These are phyloP conservation scores for Halisarca cf. caerulea DNA, from an alignment of 37 sponge, comb jelly and placozoan genomes.

Conservation along the genomic window DNA sequence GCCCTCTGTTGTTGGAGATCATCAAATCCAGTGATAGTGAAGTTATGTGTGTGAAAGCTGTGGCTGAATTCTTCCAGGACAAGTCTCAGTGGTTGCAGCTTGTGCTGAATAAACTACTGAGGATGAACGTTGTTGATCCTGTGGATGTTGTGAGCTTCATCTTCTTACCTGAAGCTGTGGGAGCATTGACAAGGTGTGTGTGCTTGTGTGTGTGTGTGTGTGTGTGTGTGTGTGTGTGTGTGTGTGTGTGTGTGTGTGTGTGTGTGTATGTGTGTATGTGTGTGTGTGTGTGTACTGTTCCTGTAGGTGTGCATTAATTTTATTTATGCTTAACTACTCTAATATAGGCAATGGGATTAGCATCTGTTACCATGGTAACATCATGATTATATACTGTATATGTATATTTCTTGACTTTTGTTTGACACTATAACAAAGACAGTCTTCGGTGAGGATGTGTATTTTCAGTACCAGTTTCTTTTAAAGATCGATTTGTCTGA, in stretches of 20 bases:
- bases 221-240: conserved; percentile 47
- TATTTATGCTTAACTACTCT: too few relatives aligned
- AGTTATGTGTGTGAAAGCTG: conserved; percentile 49
- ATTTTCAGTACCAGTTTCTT: too few relatives aligned
- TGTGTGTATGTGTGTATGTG: not conserved
- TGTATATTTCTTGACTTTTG: too few relatives aligned
- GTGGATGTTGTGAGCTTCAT: conserved; percentile 56
- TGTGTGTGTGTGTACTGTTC: not conserved
- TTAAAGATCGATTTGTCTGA: too few relatives aligned
- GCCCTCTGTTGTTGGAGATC: conserved; percentile 66
- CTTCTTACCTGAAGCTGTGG: conserved; percentile 36
- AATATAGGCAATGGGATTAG: too few relatives aligned
- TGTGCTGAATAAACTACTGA: conserved; percentile 71
- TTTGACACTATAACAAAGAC: too few relatives aligned
- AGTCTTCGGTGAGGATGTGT: too few relatives aligned
- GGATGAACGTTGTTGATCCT: conserved; percentile 68
- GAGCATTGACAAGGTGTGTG: conserved; percentile 47
- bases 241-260: conserved; percentile 29
- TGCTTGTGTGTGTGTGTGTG: conserved; percentile 16
- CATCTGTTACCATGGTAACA: too few relatives aligned
- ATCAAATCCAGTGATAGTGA: conserved; percentile 42
- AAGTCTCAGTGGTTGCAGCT: conserved; percentile 74
- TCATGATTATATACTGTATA: too few relatives aligned
- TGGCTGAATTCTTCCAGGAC: conserved; percentile 58
- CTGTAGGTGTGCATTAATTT: too few relatives aligned